phyloP scores from a whole-genome alignment of 2,113 vertebrate genomes.

The Triplophysa siluroides region DNA sequence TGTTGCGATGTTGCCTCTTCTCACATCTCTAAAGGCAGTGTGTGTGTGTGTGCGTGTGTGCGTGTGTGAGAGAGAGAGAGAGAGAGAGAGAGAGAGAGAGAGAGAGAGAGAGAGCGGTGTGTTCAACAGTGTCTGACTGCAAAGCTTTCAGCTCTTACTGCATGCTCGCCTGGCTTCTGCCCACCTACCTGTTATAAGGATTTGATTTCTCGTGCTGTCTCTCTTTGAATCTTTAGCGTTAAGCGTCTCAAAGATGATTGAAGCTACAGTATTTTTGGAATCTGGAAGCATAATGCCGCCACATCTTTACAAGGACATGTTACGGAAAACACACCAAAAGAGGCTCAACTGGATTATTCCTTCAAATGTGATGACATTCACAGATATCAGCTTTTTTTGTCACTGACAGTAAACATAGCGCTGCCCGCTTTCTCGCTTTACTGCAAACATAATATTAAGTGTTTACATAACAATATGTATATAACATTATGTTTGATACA shows the following conservation, averaged over 20 bases:
- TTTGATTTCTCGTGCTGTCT: constrained; percentile 45
- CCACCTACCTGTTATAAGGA: constrained; percentile 60
- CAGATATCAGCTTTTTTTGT: not conserved
- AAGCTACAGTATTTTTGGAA: not conserved
- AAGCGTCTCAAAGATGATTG: not conserved
- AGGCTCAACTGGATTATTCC: not conserved
- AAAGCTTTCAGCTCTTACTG: constrained; percentile 49
- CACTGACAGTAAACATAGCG: not conserved
- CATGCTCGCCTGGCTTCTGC: constrained; percentile 49
- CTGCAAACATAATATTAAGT: no score
- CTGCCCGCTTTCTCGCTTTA: not conserved
- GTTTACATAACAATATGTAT: no score
- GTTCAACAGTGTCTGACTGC: constrained; percentile 33
- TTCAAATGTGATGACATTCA: not conserved
- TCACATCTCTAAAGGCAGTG: constrained; percentile 36
- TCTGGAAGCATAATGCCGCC: constrained; percentile 8
- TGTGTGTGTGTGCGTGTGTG: constrained; percentile 17
- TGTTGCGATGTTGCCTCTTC: constrained; percentile 42
- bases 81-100: constrained; percentile 2
- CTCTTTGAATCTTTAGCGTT: constrained; percentile 34
- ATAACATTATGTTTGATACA: not conserved
- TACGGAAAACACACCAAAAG: not conserved
- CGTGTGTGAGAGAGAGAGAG: constrained; percentile 35
- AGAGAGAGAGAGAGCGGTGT: constrained; percentile 32
- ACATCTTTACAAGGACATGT: not conserved